Evolutionary conservation across 2,888 invertebrate genomes (phyloP).

Genomic region (Drosophila lutescens): DNA sequence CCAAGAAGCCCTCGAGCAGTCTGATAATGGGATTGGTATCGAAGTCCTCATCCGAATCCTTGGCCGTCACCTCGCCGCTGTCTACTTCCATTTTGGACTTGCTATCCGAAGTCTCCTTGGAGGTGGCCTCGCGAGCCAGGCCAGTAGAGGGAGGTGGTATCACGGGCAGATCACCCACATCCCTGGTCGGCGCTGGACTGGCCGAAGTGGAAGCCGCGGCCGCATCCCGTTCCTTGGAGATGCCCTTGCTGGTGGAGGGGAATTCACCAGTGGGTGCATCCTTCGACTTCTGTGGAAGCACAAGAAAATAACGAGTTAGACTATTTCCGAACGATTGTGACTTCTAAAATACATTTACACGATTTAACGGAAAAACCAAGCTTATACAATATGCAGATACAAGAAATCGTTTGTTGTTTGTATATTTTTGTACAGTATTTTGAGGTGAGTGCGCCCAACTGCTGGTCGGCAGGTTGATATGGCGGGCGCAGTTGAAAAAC

Average conservation of each 20-base stretch:
- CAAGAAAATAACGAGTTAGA: background rate
- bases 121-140: constrained; percentile 50
- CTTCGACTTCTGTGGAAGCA: constrained; percentile 68
- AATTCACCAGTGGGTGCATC: constrained; percentile 74
- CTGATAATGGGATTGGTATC: constrained; percentile 81
- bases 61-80: constrained; percentile 78
- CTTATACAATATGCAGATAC: constrained; percentile 32
- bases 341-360: constrained; percentile 52
- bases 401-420: background rate
- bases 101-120: constrained; percentile 70
- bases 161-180: constrained; percentile 60
- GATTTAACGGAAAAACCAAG: constrained; percentile 51
- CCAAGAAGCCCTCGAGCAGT: constrained; percentile 85
- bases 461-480: constrained; percentile 53
- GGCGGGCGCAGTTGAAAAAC: constrained; percentile 50
- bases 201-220: constrained; percentile 28
- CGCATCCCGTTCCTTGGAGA: constrained; percentile 73
- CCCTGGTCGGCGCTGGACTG: constrained; percentile 55
- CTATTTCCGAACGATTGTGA: background rate
- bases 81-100: constrained; percentile 76
- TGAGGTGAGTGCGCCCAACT: constrained; percentile 64
- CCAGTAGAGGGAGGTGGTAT: constrained; percentile 45
- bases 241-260: constrained; percentile 72
- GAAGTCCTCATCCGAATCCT: constrained; percentile 80
- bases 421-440: constrained; percentile 29